A percentile compares a stretch with the other conserved stretches of the same genome.
Evolutionary conservation across 2,888 invertebrate genomes (phyloP).

Genomic region (Boloria selene): DNA sequence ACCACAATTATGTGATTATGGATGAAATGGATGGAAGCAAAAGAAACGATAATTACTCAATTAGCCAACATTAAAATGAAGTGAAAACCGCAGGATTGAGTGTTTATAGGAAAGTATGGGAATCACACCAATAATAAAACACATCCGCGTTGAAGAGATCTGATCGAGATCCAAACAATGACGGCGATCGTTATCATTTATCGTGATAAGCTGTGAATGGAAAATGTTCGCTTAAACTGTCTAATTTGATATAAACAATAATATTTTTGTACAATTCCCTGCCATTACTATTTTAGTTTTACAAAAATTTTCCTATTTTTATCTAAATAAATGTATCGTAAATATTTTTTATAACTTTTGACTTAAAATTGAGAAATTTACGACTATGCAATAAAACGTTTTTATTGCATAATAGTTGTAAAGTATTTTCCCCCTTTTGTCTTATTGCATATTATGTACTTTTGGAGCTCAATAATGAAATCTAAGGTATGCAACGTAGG

Average conservation of each 20-base stretch:
- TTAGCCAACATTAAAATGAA: neutral
- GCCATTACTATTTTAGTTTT: neutral
- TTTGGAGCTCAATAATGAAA: no score
- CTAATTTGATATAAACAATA: conserved; percentile 16
- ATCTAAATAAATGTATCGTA: no score
- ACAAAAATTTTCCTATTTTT: no score
- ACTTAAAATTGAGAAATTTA: no score
- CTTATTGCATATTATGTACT: no score
- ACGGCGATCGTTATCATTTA: conserved; percentile 19
- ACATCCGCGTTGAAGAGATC: conserved; percentile 33
- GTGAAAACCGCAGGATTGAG: conserved; percentile 18
- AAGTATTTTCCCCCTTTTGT: no score
- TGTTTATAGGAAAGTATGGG: conserved; percentile 29
- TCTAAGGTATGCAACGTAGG: no score
- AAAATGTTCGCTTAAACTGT: conserved; percentile 19
- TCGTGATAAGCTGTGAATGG: conserved; percentile 27
- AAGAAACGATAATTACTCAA: neutral
- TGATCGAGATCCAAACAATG: conserved; percentile 26
- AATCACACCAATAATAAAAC: conserved; percentile 28
- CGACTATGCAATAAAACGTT: no score
- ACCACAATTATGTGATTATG: neutral
- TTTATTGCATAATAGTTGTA: no score
- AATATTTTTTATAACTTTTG: no score
- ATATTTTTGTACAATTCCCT: conserved; percentile 6
- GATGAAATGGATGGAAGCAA: neutral